These are phyloP conservation scores for Channallabes apus DNA, from an alignment of 2,797 vertebrate genomes.

Conservation along the genomic window DNA sequence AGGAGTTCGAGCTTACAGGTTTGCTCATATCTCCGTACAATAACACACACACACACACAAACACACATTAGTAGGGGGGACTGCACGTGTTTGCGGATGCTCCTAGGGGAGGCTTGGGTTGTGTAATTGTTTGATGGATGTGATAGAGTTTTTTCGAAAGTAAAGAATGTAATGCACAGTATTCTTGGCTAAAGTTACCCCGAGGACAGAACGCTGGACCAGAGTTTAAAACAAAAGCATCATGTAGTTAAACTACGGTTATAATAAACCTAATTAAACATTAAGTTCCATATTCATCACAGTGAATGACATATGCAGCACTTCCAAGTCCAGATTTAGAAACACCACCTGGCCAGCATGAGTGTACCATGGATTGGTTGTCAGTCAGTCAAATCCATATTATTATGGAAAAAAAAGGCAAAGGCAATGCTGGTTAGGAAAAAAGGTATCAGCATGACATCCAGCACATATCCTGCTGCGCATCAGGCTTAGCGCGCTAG, in stretches of 20 bases:
- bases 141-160: constrained; percentile 1
- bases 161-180: constrained; percentile 27
- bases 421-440: too few relatives aligned
- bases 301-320: not conserved
- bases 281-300: not conserved
- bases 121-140: constrained; percentile 26
- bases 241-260: not conserved
- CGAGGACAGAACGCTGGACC: not conserved
- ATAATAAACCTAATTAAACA: not conserved
- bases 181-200: constrained; percentile 4
- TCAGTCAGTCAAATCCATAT: not conserved
- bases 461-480: too few relatives aligned
- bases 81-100: not conserved
- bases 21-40: constrained; percentile 46
- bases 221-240: constrained; percentile 2
- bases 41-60: too few relatives aligned
- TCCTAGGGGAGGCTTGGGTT: constrained; percentile 23
- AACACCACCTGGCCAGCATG: not conserved
- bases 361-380: not conserved
- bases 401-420: not conserved
- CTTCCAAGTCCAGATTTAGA: not conserved
- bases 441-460: too few relatives aligned
- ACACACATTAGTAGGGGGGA: constrained; percentile 2
- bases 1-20: constrained; percentile 30
- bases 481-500: too few relatives aligned